Evolutionary conservation across 2,888 invertebrate species (phyloP).

Genomic region (Lysandra bellargus): DNA sequence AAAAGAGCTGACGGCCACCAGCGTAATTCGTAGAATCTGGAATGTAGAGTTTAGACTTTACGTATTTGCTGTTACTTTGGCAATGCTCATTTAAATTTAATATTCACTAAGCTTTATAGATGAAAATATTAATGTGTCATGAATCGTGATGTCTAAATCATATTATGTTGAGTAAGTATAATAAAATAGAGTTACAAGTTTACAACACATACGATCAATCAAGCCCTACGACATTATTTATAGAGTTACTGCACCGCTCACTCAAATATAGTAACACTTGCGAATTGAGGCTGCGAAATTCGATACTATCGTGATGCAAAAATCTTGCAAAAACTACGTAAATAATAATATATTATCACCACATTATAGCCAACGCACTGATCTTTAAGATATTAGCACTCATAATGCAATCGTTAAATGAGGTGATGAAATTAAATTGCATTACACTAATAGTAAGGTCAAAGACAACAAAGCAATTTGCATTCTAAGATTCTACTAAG

Average conservation of each 20-base stretch:
- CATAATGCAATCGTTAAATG: background rate
- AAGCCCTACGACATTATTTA: background rate
- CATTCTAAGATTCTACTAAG: background rate
- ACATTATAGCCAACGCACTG: background rate
- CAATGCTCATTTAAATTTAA: background rate
- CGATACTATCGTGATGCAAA: background rate
- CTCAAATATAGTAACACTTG: background rate
- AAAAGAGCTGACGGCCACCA: background rate
- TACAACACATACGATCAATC: conserved; percentile 11
- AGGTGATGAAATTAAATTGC: conserved; percentile 1
- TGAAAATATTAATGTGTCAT: background rate
- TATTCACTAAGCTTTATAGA: background rate
- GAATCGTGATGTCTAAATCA: background rate
- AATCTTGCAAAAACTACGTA: background rate
- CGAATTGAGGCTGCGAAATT: background rate
- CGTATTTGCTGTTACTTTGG: background rate
- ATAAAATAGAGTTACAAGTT: background rate
- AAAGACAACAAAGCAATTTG: background rate
- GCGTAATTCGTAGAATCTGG: background rate
- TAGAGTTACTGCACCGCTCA: background rate
- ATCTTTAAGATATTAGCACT: background rate
- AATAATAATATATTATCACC: background rate
- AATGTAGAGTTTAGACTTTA: background rate
- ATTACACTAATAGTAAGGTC: background rate
- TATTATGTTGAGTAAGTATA: conserved; percentile 18